phyloP scores from a whole-genome alignment of 2,797 vertebrate species.

The Avahi laniger region DNA sequence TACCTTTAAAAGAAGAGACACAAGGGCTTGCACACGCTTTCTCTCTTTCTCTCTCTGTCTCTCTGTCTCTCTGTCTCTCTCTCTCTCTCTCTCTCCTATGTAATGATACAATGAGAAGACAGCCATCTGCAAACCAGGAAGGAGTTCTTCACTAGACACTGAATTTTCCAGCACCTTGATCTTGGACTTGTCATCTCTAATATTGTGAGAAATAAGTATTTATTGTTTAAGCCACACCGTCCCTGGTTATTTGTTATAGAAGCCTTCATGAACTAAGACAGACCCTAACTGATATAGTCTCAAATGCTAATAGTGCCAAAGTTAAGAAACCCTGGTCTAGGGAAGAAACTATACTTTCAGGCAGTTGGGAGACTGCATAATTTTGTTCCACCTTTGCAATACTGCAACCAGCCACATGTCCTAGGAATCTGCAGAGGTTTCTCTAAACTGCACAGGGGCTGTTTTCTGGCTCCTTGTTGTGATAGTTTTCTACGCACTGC shows the following conservation, averaged over 20 bases:
- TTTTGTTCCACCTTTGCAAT: too few relatives aligned
- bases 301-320: neutral
- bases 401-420: neutral
- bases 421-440: neutral
- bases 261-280: neutral
- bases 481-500: neutral
- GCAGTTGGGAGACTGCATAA: neutral
- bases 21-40: fast-evolving
- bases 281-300: neutral
- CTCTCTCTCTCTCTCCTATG: neutral
- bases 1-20: neutral
- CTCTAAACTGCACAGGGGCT: neutral
- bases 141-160: neutral
- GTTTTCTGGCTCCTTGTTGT: neutral
- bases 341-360: neutral
- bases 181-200: neutral
- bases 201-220: neutral
- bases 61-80: neutral
- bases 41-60: neutral
- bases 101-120: neutral
- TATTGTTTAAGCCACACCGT: neutral
- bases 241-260: neutral
- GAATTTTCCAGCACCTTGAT: neutral
- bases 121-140: neutral
- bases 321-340: neutral